phyloP scores from a whole-genome alignment of 2,113 vertebrate genomes.

The Blennius ocellaris region DNA sequence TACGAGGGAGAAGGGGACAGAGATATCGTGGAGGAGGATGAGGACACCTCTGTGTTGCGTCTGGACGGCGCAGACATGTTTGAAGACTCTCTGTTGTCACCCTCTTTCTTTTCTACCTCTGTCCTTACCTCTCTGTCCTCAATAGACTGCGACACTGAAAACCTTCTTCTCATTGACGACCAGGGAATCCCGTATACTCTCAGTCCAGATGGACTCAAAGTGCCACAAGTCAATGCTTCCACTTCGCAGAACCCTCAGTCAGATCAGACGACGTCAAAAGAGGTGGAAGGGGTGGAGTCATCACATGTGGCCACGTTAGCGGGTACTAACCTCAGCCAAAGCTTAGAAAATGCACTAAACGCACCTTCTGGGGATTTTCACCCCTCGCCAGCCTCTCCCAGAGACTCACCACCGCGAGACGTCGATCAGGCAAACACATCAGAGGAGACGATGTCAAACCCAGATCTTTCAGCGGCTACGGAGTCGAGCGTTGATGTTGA shows the following conservation, averaged over 20 bases:
- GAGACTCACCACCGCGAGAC: conserved; percentile 34
- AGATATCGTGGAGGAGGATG: conserved; percentile 78
- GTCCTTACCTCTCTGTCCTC: conserved; percentile 51
- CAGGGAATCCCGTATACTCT: conserved; percentile 85
- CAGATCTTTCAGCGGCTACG: not conserved
- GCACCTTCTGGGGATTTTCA: conserved; percentile 34
- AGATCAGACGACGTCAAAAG: conserved; percentile 13
- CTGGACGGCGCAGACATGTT: conserved; percentile 4
- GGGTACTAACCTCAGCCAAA: conserved; percentile 45
- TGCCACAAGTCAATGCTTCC: conserved; percentile 74
- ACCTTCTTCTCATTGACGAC: conserved; percentile 84
- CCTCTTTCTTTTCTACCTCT: conserved; percentile 58
- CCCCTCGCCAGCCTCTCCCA: conserved; percentile 20
- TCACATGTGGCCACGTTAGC: not conserved
- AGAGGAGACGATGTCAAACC: conserved; percentile 30
- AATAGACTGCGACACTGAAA: conserved; percentile 61
- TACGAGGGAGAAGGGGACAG: conserved; percentile 80
- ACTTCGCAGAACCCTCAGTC: conserved; percentile 29
- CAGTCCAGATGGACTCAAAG: conserved; percentile 78
- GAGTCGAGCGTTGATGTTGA: conserved; percentile 18
- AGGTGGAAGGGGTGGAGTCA: conserved; percentile 31
- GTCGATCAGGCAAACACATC: conserved; percentile 28
- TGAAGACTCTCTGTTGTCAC: conserved; percentile 42
- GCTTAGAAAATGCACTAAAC: conserved; percentile 48
- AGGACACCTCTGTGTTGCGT: conserved; percentile 29